Base-by-base conservation (phyloP, 2,113 vertebrate genomes). In the Hydrolagus affinis region DNA sequence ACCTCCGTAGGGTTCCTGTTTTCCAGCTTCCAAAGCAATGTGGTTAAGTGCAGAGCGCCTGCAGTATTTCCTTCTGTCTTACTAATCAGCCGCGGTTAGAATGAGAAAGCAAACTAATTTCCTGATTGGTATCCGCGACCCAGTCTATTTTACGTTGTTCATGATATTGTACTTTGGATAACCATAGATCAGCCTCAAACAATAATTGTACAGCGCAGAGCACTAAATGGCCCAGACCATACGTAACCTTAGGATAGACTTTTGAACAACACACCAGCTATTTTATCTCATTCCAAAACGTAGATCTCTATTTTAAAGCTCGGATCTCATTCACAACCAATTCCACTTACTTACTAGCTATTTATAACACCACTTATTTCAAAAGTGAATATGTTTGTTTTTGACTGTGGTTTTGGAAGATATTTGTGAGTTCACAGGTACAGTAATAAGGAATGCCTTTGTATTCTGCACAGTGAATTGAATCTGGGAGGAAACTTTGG, bases 1-100 rank as follows among this genome's bases (percentile, higher is more conserved):
- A 57, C 71, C 71, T 85, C 85, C 59, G 64, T 73, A 60, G 70
- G 71, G 85, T 75, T 74, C 71, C 72, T 86, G 25, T 76, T 86
- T 76, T 66, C 66, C 21, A 19, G 57, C 30, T 76, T 76, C 85
- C 71, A 86, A 44, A 19, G 59, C 59, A 86, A 86, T 64, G 74
- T 66, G 62, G 85, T 76, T 62, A 86, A 86, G 66, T 44, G 78
- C 78, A 83, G 60, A 83, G 4, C 44, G 85, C 85, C 73, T 86
- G 60, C 71, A 86, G 85, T 25, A 86, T 72, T 86, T 86, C 85
- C 85, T 86, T 77, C 71, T 86, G 60, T 86, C 28, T 86, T 76
- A 86, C 71, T 10, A 60, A 86, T 64, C 30, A 44, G 59, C 75
- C 17, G 10, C 62, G 19, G 4, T 8, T 66, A 21, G 56, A 68